phyloP scores from a whole-genome alignment of 2,888 invertebrate species.

The Frankliniella intonsa region DNA sequence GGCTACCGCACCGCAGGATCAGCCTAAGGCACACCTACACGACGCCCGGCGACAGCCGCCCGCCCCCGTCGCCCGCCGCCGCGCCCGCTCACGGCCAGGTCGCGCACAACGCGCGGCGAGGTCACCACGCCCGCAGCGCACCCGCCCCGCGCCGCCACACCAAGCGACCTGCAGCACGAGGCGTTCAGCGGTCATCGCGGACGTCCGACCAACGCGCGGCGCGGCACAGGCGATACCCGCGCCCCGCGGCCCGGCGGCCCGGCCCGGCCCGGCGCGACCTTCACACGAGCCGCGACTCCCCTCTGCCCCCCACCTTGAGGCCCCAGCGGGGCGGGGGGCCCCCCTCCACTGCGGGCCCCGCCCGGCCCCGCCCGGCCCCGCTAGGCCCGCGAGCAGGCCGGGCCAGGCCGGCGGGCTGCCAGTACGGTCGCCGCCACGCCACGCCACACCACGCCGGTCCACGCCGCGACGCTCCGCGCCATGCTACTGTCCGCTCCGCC shows the following conservation, averaged over 20 bases:
- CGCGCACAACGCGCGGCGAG: neutral
- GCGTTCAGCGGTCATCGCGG: conserved; percentile 17
- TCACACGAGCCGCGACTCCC: conserved; percentile 11
- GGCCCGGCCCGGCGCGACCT: conserved; percentile 2
- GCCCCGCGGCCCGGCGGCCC: neutral
- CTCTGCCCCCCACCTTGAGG: neutral
- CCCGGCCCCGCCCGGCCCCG: neutral
- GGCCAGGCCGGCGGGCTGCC: neutral
- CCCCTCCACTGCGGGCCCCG: too few relatives aligned
- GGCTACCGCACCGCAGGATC: neutral
- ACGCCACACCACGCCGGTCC: neutral
- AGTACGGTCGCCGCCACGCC: neutral
- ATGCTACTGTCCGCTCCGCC: neutral
- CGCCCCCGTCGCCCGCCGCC: too few relatives aligned
- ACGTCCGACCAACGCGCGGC: neutral
- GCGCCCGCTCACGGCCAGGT: too few relatives aligned
- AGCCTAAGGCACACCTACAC: neutral
- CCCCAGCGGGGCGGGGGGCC: neutral
- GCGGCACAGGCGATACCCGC: neutral
- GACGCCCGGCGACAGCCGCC: neutral
- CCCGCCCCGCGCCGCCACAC: neutral
- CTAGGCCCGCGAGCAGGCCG: too few relatives aligned
- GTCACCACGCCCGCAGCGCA: neutral
- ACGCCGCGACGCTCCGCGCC: neutral
- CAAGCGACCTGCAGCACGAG: conserved; percentile 23